phyloP scores from a whole-genome alignment of 2,888 invertebrate genomes.

The Melinaea menophilus region DNA sequence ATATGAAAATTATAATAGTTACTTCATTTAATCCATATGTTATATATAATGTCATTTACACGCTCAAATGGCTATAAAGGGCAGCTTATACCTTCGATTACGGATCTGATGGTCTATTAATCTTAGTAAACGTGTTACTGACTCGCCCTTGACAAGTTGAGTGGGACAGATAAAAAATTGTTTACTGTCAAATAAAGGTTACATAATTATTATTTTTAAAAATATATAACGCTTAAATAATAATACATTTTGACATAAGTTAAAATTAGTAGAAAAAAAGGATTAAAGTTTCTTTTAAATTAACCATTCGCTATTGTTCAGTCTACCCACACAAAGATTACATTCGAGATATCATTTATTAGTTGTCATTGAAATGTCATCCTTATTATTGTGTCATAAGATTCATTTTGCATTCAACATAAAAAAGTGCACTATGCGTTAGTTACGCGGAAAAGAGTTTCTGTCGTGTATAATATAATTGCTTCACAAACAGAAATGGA shows the following conservation, averaged over 20 bases:
- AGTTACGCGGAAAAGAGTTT: constrained; percentile 36
- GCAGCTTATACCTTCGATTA: constrained; percentile 4
- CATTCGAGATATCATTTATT: constrained; percentile 10
- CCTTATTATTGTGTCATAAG: constrained; percentile 22
- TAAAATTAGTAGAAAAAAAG: neutral
- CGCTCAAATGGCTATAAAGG: neutral
- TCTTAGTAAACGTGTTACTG: constrained; percentile 4
- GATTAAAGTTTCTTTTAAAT: too few species aligned
- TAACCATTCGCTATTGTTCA: too few species aligned
- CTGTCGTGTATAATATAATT: constrained; percentile 50
- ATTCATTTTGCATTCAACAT: constrained; percentile 21
- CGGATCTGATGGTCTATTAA: neutral
- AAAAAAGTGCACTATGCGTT: constrained; percentile 34
- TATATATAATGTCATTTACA: neutral
- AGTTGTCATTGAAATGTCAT: constrained; percentile 16
- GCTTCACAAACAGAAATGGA: constrained; percentile 55
- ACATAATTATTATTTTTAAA: neutral
- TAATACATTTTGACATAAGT: neutral
- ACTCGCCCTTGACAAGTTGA: neutral
- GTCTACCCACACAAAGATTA: neutral
- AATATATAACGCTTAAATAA: neutral
- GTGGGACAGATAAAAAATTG: constrained; percentile 3
- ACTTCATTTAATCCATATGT: neutral
- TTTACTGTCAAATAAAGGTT: neutral
- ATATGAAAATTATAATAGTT: too few species aligned